phyloP scores from a whole-genome alignment of 2,888 invertebrate species.

The Branchellion lobata region DNA sequence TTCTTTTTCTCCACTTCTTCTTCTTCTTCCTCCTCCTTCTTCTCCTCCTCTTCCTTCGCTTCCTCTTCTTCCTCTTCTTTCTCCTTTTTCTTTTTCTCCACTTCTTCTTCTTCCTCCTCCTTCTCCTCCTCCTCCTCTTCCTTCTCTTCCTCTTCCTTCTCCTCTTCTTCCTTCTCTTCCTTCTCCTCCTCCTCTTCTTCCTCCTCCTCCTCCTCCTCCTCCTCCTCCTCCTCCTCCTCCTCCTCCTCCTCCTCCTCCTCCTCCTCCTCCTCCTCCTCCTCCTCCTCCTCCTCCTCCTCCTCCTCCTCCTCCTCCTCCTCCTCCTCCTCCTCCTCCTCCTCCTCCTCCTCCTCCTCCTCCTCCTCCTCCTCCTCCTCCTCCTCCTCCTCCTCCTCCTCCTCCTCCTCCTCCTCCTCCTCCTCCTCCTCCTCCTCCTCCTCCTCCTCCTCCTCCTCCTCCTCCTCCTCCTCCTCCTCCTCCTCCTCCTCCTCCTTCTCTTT shows the following conservation, averaged over 20 bases:
- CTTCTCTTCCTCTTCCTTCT: too few relatives aligned
- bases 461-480: too few relatives aligned
- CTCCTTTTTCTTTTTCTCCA: too few relatives aligned
- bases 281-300: too few relatives aligned
- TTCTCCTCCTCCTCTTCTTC: too few relatives aligned
- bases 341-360: not conserved
- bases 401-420: not conserved
- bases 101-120: too few relatives aligned
- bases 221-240: not conserved
- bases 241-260: constrained; percentile 15
- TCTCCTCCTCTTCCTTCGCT: constrained; percentile 4
- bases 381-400: not conserved
- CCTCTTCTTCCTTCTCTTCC: too few relatives aligned
- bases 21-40: not conserved
- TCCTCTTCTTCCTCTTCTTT: not conserved
- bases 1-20: not conserved
- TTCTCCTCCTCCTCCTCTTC: too few relatives aligned
- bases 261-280: too few relatives aligned
- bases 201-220: too few relatives aligned
- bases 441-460: too few relatives aligned
- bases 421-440: constrained; percentile 15
- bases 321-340: not conserved
- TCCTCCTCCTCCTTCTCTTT: not conserved
- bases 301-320: too few relatives aligned
- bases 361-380: not conserved